A percentile compares a stretch with the other conserved stretches of the same genome.
These are phyloP conservation scores for Drosophila flavopinicola DNA, from an alignment of 2,888 invertebrate species.

Conservation along the genomic window DNA sequence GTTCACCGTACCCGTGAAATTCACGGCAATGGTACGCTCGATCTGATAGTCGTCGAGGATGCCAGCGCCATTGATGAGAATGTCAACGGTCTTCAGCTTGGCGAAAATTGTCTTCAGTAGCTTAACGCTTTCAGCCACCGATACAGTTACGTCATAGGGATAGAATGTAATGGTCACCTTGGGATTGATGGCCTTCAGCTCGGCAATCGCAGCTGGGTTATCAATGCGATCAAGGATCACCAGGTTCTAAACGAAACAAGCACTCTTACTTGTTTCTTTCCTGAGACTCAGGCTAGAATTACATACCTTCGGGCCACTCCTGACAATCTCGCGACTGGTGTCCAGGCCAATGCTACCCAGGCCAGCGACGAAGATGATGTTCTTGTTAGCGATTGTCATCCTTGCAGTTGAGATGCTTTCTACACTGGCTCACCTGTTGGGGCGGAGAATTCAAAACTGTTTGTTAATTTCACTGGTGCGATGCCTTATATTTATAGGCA, in stretches of 20 bases:
- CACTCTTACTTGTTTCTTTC: background rate
- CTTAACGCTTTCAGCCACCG: slow-evolving; percentile 62
- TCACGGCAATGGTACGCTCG: slow-evolving; percentile 70
- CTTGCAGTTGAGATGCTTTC: slow-evolving; percentile 1
- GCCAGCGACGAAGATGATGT: slow-evolving; percentile 77
- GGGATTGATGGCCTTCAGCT: slow-evolving; percentile 62
- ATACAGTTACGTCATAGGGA: slow-evolving; percentile 71
- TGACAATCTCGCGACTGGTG: slow-evolving; percentile 68
- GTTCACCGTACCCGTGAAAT: slow-evolving; percentile 76
- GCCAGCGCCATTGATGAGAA: slow-evolving; percentile 77
- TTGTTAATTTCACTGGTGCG: slow-evolving; percentile 15
- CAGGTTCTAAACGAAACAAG: slow-evolving; percentile 65
- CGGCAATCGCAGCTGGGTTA: slow-evolving; percentile 61
- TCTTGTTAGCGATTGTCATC: slow-evolving; percentile 72
- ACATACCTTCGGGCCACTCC: slow-evolving; percentile 57
- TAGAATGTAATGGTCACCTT: slow-evolving; percentile 65
- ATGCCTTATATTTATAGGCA: slow-evolving; percentile 56
- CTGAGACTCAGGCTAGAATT: no score
- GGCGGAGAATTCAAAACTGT: slow-evolving; percentile 21
- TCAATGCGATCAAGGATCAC: slow-evolving; percentile 72
- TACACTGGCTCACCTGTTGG: slow-evolving; percentile 38
- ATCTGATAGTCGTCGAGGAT: slow-evolving; percentile 74
- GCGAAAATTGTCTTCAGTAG: slow-evolving; percentile 69
- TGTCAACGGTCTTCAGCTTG: slow-evolving; percentile 68
- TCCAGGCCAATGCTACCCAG: slow-evolving; percentile 80